A percentile compares a stretch with the other conserved stretches of the same genome.
Evolutionary conservation across 2,113 vertebrate genomes (phyloP).

Genomic region (Mungos mungo): DNA sequence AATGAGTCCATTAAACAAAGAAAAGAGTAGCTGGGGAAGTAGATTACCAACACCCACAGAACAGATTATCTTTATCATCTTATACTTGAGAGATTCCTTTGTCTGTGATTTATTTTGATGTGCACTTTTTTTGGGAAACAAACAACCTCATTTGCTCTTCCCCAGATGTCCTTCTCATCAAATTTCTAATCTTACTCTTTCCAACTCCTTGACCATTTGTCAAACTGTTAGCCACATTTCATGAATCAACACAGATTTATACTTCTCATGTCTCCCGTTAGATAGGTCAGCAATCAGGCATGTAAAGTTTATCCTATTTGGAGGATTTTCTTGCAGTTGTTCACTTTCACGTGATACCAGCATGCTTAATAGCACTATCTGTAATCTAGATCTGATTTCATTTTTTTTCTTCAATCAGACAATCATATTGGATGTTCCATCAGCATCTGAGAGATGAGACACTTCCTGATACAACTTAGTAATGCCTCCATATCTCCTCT

Average conservation of each 20-base stretch:
- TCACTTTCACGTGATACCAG: not conserved
- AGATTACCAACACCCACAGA: not conserved
- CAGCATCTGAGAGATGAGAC: not conserved
- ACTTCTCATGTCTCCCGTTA: not conserved
- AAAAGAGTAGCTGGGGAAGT: not conserved
- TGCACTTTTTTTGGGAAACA: not conserved
- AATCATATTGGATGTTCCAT: not conserved
- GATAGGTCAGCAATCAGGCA: not conserved
- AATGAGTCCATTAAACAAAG: not conserved
- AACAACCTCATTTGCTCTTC: not conserved
- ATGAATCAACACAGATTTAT: not conserved
- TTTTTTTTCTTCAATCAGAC: not conserved
- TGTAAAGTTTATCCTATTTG: not conserved
- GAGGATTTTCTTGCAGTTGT: not conserved
- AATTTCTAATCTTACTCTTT: not conserved
- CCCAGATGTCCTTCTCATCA: not conserved
- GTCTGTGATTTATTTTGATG: not conserved
- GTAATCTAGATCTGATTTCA: not conserved
- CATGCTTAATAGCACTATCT: not conserved
- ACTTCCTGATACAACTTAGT: not conserved
- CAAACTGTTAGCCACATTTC: not conserved
- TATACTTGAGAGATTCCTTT: not conserved
- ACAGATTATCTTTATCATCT: not conserved
- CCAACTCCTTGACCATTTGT: not conserved
- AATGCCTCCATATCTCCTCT: not conserved